A percentile compares a stretch with the other conserved stretches of the same genome.
phyloP scores from a whole-genome alignment of 2,113 vertebrate genomes.

The Xenopus borealis region DNA sequence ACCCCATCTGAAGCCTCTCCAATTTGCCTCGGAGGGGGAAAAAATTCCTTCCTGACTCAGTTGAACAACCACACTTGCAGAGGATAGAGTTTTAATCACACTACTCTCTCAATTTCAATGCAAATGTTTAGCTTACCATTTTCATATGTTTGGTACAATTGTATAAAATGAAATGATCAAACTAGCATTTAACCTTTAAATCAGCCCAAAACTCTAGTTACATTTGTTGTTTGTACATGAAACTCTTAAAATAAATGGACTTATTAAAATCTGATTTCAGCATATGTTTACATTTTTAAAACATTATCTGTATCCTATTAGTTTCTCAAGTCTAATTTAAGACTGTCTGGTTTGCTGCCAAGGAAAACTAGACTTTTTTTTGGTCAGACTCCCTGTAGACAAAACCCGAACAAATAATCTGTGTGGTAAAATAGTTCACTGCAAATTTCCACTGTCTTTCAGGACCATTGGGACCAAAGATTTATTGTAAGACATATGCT shows the following conservation, averaged over 20 bases:
- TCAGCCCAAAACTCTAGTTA: slow-evolving; percentile 6
- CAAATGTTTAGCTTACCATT: too few species aligned
- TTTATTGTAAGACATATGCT: slow-evolving; percentile 1
- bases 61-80: too few species aligned
- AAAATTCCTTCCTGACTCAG: too few species aligned
- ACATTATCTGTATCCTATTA: slow-evolving; percentile 23
- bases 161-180: too few species aligned
- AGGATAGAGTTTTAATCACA: too few species aligned
- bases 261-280: slow-evolving; percentile 14
- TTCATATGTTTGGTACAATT: too few species aligned
- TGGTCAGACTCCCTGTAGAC: slow-evolving; percentile 4
- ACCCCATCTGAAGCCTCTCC: too few species aligned
- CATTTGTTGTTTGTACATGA: background rate
- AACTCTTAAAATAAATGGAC: slow-evolving; percentile 10
- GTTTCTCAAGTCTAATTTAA: slow-evolving; percentile 26
- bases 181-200: too few species aligned
- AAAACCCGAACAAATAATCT: background rate
- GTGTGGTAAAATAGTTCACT: slow-evolving; percentile 6
- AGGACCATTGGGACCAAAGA: slow-evolving; percentile 11
- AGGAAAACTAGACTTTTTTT: slow-evolving; percentile 7
- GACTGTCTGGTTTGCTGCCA: slow-evolving; percentile 1
- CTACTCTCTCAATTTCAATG: too few species aligned
- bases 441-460: background rate
- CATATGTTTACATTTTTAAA: slow-evolving; percentile 17
- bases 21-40: too few species aligned